Evolutionary conservation across 1,140 invertebrate genomes (phyloP).

Genomic region (Drosophila ohnishii): DNA sequence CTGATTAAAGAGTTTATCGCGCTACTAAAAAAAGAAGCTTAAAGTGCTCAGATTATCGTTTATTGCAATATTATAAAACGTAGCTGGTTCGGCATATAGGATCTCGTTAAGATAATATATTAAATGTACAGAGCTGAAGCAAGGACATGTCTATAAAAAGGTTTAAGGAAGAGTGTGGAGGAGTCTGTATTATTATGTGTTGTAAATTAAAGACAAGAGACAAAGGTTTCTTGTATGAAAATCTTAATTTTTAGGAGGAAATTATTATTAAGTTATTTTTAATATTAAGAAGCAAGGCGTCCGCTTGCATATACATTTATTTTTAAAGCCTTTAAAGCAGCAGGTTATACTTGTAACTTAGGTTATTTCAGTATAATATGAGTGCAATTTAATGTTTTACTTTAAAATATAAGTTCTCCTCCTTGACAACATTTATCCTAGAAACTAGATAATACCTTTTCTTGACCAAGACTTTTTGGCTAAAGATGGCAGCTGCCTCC

Average conservation of each 20-base stretch:
- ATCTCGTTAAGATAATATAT: conserved; percentile 9
- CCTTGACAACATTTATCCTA: neutral
- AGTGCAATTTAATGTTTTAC: neutral
- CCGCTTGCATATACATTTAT: too few species aligned
- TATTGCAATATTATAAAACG: conserved; percentile 14
- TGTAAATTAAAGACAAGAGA: neutral
- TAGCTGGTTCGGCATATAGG: conserved; percentile 8
- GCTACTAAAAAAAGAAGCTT: conserved; percentile 22
- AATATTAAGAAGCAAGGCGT: neutral
- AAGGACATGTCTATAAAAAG: neutral
- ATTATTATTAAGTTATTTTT: neutral
- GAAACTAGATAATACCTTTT: conserved; percentile 1
- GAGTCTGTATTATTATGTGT: neutral
- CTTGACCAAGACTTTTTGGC: neutral
- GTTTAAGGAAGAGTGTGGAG: neutral
- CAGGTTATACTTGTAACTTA: neutral
- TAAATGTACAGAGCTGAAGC: neutral
- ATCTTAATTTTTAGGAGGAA: neutral
- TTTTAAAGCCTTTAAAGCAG: too few species aligned
- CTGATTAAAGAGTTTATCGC: conserved; percentile 36
- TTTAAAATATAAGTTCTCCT: neutral
- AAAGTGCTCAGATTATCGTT: conserved; percentile 33
- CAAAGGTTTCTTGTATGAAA: neutral
- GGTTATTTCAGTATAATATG: neutral
- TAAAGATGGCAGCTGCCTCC: conserved; percentile 56